Base-by-base conservation (phyloP, 1,140 invertebrate genomes). In the Heliconius eleuchia region DNA sequence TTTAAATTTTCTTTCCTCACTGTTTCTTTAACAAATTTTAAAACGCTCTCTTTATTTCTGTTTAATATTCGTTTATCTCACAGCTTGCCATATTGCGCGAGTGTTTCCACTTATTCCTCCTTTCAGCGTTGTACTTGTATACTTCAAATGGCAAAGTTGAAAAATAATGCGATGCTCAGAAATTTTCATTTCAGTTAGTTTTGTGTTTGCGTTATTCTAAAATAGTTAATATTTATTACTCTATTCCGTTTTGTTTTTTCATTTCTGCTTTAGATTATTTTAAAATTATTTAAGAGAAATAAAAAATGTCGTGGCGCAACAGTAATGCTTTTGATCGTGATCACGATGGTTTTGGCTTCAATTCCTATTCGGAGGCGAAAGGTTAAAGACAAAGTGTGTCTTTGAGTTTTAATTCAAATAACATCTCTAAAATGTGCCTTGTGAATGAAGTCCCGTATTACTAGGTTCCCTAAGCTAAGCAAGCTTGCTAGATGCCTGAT, bases 11-110 rank as follows among this genome's bases (percentile, higher is more conserved):
- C 80, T 75, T 81, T 74, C 27, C 30, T 27, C 18, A 50, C 79
- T 52, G 27, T 80, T 78, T 78, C 74, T 71, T 78, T 73, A 81
- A 78, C 77, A 81, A 76, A 81, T 73, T 78, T 78, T 76, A 78
- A 81, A 81, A 71, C 73, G 57, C 34, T 42, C 76, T 39, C 74
- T 81, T 76, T 77, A 78, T 78, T 78, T 78, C 73, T 78, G 73
- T 82, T 78, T 82, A 77, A 80, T 82, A 80, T 82, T 78, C 73
- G 76, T 78, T 83, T 78, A 76, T 78, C 76, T 82, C 71, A 42
- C 71, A 46, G 76, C 73, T 77, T 23, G 57, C 78, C 76, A 75
- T 80, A 80, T 80, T 76, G 60, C 74, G 23, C 71, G 70, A 80
- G 79, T 27, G 37, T 77, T 73, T 71, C 73, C 76, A 50, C 76